Percentiles rank a stretch among this genome's conserved stretches.
Conservation (phyloP, 1,140 invertebrate genomes). For the Manduca sexta region DNA sequence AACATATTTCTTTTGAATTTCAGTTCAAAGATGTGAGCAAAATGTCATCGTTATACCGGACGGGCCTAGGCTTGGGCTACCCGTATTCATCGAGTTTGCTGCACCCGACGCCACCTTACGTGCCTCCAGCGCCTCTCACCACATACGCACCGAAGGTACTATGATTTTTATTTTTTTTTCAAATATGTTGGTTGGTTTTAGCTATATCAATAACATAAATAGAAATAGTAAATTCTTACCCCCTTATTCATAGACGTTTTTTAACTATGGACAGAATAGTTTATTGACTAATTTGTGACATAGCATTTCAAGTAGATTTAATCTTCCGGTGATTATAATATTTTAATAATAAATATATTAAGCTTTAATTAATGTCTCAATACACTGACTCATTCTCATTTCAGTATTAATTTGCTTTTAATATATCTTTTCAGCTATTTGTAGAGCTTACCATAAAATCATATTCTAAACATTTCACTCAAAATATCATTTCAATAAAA, state of each 20-base stretch:
- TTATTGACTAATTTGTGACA: too few relatives aligned
- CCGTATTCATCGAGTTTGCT: slow-evolving; percentile 87
- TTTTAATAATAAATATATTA: too few relatives aligned
- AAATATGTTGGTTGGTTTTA: background rate
- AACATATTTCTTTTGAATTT: slow-evolving; percentile 19
- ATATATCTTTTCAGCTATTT: background rate
- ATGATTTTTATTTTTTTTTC: slow-evolving; percentile 2
- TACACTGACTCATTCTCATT: background rate
- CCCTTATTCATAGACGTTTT: too few relatives aligned
- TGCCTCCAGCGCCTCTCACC: slow-evolving; percentile 77
- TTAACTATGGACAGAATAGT: background rate
- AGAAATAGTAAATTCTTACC: background rate
- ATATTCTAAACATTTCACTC: too few relatives aligned
- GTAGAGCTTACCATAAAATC: background rate
- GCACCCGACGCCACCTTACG: slow-evolving; percentile 73
- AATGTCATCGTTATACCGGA: slow-evolving; percentile 86
- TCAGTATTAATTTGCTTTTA: background rate
- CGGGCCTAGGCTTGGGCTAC: slow-evolving; percentile 81
- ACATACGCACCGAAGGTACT: slow-evolving; percentile 90
- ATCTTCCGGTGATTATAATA: too few relatives aligned
- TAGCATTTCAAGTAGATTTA: too few relatives aligned
- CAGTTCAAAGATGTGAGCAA: slow-evolving; percentile 94
- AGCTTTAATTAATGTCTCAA: background rate
- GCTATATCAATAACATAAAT: background rate
- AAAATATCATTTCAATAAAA: too few relatives aligned